phyloP scores from a whole-genome alignment of 2,113 vertebrate species.

The Actenoides lindsayi region DNA sequence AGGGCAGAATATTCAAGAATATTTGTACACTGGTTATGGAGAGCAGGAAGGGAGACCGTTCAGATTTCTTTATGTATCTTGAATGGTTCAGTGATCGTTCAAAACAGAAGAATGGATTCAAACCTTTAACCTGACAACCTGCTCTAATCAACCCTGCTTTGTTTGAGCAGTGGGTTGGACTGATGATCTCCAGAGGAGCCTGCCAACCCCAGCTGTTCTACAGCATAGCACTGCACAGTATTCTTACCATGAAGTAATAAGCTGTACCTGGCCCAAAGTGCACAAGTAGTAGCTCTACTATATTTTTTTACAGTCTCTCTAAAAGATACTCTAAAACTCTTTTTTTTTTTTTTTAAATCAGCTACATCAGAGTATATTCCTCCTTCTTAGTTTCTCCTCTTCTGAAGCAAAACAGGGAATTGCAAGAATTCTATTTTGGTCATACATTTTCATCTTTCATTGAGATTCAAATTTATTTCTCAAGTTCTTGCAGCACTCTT shows the following conservation, averaged over 20 bases:
- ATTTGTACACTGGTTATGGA: not conserved
- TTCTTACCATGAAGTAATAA: not conserved
- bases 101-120: not conserved
- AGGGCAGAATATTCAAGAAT: not conserved
- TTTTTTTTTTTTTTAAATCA: too few relatives aligned
- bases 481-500: not conserved
- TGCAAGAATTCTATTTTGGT: not conserved
- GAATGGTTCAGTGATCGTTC: accelerated
- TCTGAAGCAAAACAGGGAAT: not conserved
- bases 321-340: not conserved
- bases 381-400: not conserved
- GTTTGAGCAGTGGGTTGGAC: not conserved
- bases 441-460: not conserved
- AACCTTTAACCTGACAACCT: not conserved
- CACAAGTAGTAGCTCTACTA: too few relatives aligned
- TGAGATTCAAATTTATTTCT: not conserved
- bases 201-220: not conserved
- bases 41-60: not conserved
- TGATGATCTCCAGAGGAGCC: not conserved
- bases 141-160: not conserved
- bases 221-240: not conserved
- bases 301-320: not conserved
- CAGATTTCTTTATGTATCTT: not conserved
- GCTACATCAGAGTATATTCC: not conserved
- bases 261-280: not conserved